Evolutionary conservation across 2,113 vertebrate genomes (phyloP).

Genomic region (Paramormyrops kingsleyae): DNA sequence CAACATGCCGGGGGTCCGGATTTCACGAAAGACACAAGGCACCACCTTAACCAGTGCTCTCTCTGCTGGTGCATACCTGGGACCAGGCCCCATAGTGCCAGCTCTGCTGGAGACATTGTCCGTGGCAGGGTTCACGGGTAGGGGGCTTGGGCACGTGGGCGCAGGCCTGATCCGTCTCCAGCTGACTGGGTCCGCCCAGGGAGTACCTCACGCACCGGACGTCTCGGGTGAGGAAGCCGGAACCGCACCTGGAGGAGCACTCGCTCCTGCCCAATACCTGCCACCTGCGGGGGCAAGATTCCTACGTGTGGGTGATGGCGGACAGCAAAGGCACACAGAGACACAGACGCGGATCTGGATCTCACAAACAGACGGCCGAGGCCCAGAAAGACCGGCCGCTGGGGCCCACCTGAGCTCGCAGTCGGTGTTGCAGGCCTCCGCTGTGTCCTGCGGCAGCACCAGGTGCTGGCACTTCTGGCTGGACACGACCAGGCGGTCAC

Average conservation of each 20-base stretch:
- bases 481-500: constrained; percentile 72
- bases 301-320: background rate
- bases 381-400: background rate
- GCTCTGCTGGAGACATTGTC: constrained; percentile 75
- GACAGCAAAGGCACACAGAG: background rate
- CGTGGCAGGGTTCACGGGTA: constrained; percentile 74
- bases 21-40: background rate
- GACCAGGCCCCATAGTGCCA: constrained; percentile 94
- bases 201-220: constrained; percentile 83
- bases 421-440: constrained; percentile 78
- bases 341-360: background rate
- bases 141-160: constrained; percentile 71
- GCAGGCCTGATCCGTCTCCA: constrained; percentile 68
- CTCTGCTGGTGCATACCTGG: constrained; percentile 62
- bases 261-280: constrained; percentile 77
- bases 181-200: constrained; percentile 60
- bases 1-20: background rate
- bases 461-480: constrained; percentile 79
- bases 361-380: background rate
- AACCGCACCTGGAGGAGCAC: constrained; percentile 81
- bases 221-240: constrained; percentile 74
- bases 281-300: constrained; percentile 65
- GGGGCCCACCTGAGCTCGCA: constrained; percentile 83
- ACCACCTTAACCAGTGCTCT: background rate
- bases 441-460: constrained; percentile 52